A percentile compares a stretch with the other conserved stretches of the same genome.
Conservation (phyloP, 1,140 invertebrate species). For the Drosophila burlai region DNA sequence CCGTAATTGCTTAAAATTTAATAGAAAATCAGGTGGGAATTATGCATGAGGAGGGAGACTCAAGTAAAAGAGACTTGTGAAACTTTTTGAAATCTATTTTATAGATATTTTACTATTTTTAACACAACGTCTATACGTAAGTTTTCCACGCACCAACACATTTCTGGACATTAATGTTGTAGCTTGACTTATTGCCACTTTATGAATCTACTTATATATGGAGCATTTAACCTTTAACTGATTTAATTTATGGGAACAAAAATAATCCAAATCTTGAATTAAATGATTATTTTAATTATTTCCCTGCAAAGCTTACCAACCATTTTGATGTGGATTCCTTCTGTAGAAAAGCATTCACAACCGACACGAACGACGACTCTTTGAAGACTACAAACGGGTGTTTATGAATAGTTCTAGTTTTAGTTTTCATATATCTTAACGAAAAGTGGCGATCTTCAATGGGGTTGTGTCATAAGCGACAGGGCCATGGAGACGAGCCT, state of each 20-base stretch:
- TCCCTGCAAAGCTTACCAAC: neutral
- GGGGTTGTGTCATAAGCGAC: too few relatives aligned
- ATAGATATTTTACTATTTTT: neutral
- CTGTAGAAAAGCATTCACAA: neutral
- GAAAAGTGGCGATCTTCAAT: too few relatives aligned
- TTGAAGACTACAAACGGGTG: slow-evolving; percentile 7
- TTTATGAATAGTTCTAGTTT: neutral
- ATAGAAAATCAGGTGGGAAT: neutral
- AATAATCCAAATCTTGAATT: too few relatives aligned
- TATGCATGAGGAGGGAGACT: neutral
- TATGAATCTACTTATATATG: neutral
- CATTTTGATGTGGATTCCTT: slow-evolving; percentile 16
- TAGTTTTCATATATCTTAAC: neutral
- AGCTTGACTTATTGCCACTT: neutral
- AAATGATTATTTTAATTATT: neutral
- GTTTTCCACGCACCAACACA: neutral
- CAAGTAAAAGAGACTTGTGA: too few relatives aligned
- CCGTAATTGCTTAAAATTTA: slow-evolving; percentile 67
- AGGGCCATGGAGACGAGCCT: too few relatives aligned
- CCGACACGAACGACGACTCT: slow-evolving; percentile 5
- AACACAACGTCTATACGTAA: neutral
- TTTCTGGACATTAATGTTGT: neutral
- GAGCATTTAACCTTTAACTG: neutral
- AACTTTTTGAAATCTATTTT: neutral
- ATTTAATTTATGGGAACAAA: neutral